phyloP scores from a whole-genome alignment of 23 tunicate species.

The Styela plicata region DNA sequence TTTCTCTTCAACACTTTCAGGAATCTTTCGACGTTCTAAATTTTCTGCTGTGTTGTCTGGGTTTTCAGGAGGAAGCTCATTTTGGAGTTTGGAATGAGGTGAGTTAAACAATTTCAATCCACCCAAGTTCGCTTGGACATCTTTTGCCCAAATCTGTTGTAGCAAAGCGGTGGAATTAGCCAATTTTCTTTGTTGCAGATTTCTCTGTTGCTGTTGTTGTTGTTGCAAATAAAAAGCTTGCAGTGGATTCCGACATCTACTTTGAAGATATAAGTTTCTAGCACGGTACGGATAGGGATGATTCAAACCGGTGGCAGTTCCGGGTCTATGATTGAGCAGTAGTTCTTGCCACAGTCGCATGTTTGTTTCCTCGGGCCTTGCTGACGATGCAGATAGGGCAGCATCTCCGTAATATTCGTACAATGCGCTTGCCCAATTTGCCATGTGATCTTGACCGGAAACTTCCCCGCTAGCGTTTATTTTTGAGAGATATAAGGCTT shows the following conservation, averaged over 20 bases:
- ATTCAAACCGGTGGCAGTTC: neutral
- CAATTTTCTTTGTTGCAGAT: slow-evolving; percentile 15
- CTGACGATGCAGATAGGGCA: neutral
- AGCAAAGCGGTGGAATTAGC: slow-evolving; percentile 15
- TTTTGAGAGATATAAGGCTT: neutral
- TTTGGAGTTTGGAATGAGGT: neutral
- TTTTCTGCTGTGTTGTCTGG: neutral
- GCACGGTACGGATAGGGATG: slow-evolving; percentile 20
- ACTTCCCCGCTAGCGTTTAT: neutral
- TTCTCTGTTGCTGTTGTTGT: slow-evolving; percentile 21
- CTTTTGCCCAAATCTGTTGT: slow-evolving; percentile 26
- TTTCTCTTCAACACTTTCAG: neutral
- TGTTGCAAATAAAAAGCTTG: slow-evolving; percentile 28
- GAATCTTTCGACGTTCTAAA: neutral
- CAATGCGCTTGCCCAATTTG: slow-evolving; percentile 17
- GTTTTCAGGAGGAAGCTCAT: neutral
- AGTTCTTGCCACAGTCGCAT: slow-evolving; percentile 28
- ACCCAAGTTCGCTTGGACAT: neutral
- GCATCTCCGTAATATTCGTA: slow-evolving; percentile 27
- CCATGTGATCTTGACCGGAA: neutral
- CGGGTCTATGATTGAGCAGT: slow-evolving; percentile 2
- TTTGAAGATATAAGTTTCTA: slow-evolving; percentile 22
- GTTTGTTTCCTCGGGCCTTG: slow-evolving; percentile 5
- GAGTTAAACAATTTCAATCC: neutral
- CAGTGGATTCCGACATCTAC: slow-evolving; percentile 15